Evolutionary conservation across 2,113 vertebrate genomes (phyloP), one percentile per base, ranked within the genome.

Genomic region (Garra rufa): DNA sequence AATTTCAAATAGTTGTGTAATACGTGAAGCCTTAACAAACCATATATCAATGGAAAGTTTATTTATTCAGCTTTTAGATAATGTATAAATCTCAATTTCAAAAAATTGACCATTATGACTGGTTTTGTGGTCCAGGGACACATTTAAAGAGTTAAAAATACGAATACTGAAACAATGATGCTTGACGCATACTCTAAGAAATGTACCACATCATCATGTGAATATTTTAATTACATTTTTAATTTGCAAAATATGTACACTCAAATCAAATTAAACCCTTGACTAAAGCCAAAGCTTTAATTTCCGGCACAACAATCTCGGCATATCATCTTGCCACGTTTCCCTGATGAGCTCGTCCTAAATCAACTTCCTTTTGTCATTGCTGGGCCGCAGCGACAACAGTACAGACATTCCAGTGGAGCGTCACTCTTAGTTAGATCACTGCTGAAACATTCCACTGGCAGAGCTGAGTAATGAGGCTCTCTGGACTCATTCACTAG

Each of bases 311-410:
- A 75, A 77, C 34, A 52, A 73, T 76, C 55, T 73, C 44, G 14
- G 55, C 2, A 6, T 71, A 76, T 80, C 26, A 71, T 55, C 43
- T 75, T 76, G 59, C 13, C 43, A 30, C 10, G 1, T 76, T 76
- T 70, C 76, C 71, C 73, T 77, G 19, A 34, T 83, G 26, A 69
- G 52, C 74, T 34, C 9, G 50, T 61, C 84, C 82, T 81, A 81
- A 80, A 86, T 76, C 61, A 80, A 81, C 84, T 81, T 88, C 81
- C 80, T 44, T 80, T 88, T 88, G 84, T 59, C 81, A 67, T 34
- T 8, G 30, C n/a, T 57, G 82, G 61, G 69, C 73, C 6, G 3
- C 78, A 26, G 63, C 48, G 70, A 75, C 59, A 43, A 57, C 21
- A 55, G 38, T 30, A 59, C 81, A 74, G 17, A 79, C 81, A 57